These are phyloP conservation scores for Sylvietta virens DNA, from an alignment of 2,113 vertebrate species.

Conservation along the genomic window DNA sequence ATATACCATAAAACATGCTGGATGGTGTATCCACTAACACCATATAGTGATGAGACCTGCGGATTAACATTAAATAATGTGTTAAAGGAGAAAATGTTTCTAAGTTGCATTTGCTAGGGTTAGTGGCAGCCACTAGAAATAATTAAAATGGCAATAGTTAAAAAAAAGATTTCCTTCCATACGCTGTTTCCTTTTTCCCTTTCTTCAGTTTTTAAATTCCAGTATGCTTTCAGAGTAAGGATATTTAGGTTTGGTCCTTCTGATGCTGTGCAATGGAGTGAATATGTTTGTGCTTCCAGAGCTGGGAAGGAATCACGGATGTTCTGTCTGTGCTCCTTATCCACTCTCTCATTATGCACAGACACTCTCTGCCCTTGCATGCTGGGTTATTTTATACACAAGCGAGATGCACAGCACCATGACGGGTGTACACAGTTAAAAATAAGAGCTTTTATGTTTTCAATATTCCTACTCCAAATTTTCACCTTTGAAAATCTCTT, in stretches of 20 bases:
- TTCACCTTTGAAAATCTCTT: neutral
- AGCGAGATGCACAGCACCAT: neutral
- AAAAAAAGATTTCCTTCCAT: neutral
- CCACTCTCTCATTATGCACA: neutral
- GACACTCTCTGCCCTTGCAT: neutral
- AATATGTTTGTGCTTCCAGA: neutral
- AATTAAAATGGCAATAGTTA: neutral
- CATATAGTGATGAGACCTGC: neutral
- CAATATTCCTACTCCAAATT: neutral
- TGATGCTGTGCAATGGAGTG: neutral
- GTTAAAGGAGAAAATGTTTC: neutral
- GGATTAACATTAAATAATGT: neutral
- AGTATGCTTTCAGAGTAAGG: neutral
- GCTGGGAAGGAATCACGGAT: neutral
- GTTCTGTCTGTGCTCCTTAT: neutral
- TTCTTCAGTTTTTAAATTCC: neutral
- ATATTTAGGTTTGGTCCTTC: neutral
- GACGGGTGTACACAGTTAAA: neutral
- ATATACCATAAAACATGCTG: neutral
- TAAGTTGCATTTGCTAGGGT: neutral
- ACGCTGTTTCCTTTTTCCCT: accelerated
- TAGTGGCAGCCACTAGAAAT: neutral
- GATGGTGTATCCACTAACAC: neutral
- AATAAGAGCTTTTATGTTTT: neutral
- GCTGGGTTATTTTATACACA: neutral